A percentile compares a stretch with the other conserved stretches of the same genome.
Evolutionary conservation across 2,797 vertebrate genomes (phyloP).

Genomic region (Pangasius larnaudii): DNA sequence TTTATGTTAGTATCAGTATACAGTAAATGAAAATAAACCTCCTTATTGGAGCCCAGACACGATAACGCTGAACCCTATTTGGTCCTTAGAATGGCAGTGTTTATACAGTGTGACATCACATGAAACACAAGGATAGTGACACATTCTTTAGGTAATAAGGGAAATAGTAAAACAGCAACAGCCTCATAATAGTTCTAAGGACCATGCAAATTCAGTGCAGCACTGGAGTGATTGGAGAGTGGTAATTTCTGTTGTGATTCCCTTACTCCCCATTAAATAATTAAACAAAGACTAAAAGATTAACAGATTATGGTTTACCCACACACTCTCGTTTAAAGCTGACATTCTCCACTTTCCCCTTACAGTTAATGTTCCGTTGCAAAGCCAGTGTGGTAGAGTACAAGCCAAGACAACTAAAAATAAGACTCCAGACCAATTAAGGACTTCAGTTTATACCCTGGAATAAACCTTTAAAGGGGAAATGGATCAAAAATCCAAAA

Average conservation of each 20-base stretch:
- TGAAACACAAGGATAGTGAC: not conserved
- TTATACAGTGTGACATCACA: not conserved
- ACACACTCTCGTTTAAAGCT: not conserved
- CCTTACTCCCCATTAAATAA: not conserved
- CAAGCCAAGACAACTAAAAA: not conserved
- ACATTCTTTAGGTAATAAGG: not conserved
- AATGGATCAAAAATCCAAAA: too few relatives aligned
- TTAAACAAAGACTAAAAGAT: not conserved
- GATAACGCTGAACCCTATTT: not conserved
- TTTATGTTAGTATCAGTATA: not conserved
- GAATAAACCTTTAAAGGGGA: not conserved
- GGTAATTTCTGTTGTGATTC: not conserved
- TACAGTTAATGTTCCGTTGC: not conserved
- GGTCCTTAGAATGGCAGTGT: not conserved
- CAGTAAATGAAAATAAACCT: not conserved
- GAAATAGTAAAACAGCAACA: not conserved
- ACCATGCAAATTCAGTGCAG: not conserved
- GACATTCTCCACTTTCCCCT: not conserved
- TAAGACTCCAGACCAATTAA: not conserved
- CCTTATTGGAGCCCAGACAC: not conserved
- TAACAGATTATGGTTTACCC: not conserved
- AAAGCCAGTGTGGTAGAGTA: not conserved
- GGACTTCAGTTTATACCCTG: not conserved
- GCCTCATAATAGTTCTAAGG: not conserved
- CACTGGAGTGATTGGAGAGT: not conserved